phyloP scores from a whole-genome alignment of 2,888 invertebrate species.

The Dione juno region DNA sequence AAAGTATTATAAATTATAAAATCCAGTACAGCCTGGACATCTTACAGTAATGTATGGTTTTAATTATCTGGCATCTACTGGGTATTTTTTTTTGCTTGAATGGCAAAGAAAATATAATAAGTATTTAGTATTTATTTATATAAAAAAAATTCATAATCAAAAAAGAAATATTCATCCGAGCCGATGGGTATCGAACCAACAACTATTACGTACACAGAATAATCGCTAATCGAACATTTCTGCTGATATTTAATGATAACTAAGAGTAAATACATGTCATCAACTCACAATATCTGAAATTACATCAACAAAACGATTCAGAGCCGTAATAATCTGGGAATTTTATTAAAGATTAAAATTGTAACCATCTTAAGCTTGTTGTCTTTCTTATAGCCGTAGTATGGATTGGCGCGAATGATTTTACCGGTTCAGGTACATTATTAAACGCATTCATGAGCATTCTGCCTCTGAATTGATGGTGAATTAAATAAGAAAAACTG shows the following conservation, averaged over 20 bases:
- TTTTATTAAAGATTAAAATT: constrained; percentile 42
- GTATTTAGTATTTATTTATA: no score
- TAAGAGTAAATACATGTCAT: constrained; percentile 48
- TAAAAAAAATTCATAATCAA: no score
- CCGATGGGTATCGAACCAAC: no score
- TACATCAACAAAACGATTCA: constrained; percentile 30
- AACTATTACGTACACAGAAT: constrained; percentile 60
- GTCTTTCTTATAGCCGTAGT: neutral
- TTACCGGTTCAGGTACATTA: constrained; percentile 70
- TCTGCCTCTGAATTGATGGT: constrained; percentile 53
- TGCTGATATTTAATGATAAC: constrained; percentile 59
- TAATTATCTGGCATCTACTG: neutral
- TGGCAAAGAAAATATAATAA: neutral
- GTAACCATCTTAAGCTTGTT: constrained; percentile 2
- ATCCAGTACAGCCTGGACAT: constrained; percentile 40
- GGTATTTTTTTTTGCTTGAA: neutral
- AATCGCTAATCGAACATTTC: constrained; percentile 63
- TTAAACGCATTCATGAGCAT: constrained; percentile 60
- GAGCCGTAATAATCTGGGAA: constrained; percentile 21
- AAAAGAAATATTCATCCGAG: no score
- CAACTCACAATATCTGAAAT: constrained; percentile 43
- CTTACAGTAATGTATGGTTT: neutral
- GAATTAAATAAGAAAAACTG: neutral
- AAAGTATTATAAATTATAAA: constrained; percentile 65
- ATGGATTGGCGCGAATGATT: constrained; percentile 47